Percentiles rank a stretch among this genome's conserved stretches.
phyloP scores from a whole-genome alignment of 2,888 invertebrate species.

The Spisula subtruncata region DNA sequence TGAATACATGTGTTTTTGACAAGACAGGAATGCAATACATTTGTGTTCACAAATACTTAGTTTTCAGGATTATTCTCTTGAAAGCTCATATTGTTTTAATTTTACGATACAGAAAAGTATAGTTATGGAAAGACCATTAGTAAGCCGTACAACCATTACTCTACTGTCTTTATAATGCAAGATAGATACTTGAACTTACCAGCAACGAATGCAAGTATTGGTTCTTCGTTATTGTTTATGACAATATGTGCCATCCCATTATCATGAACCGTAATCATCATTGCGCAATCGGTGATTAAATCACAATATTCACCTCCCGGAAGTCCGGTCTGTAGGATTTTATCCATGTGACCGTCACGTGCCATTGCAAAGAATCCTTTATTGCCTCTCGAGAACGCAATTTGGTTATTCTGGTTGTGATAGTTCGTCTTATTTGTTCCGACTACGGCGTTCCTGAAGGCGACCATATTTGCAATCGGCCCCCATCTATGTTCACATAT shows the following conservation, averaged over 20 bases:
- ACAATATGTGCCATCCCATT: conserved; percentile 80
- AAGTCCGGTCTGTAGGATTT: conserved; percentile 84
- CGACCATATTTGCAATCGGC: conserved; percentile 85
- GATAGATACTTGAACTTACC: conserved; percentile 67
- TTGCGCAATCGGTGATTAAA: conserved; percentile 83
- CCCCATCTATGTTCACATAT: conserved; percentile 86
- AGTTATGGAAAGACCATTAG: too few species aligned
- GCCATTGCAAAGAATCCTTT: conserved; percentile 86
- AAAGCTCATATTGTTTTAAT: too few species aligned
- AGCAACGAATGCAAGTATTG: conserved; percentile 83
- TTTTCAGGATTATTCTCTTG: too few species aligned
- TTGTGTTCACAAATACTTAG: too few species aligned
- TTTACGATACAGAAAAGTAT: too few species aligned
- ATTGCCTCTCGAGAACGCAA: conserved; percentile 85
- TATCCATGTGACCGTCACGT: conserved; percentile 79
- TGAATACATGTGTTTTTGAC: too few species aligned
- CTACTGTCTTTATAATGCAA: too few species aligned
- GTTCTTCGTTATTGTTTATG: conserved; percentile 79
- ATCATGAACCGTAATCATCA: conserved; percentile 80
- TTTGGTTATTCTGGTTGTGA: conserved; percentile 80
- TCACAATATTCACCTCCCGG: conserved; percentile 86
- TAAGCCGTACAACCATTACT: too few species aligned
- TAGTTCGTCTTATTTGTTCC: conserved; percentile 79
- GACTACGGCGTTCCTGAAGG: conserved; percentile 83
- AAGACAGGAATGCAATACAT: too few species aligned